Base-by-base conservation (phyloP, 1,140 invertebrate genomes). In the Aleiodes sp. region DNA sequence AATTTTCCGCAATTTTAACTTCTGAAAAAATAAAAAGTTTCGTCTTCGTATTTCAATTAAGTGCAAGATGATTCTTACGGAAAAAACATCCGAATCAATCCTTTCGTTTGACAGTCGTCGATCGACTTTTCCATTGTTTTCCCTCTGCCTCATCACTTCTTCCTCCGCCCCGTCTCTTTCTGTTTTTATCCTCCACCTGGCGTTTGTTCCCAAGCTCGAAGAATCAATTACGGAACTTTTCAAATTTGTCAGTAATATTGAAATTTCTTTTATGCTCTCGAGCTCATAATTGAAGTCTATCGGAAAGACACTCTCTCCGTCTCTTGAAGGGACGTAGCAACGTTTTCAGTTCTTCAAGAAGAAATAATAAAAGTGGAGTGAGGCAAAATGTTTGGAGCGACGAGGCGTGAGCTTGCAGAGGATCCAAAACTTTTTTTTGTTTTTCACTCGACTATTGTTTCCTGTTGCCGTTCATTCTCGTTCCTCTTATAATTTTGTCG, bases 171-270 rank as follows among this genome's bases (percentile, higher is more conserved):
- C 28, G 7, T 35, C 2, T 37, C 37, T 65, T 28, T 33, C 33
- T 70, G 65, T 64, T 73, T 73, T 70, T 63, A 67, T 65, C 21
- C 28, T 43, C 63, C 19, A 24, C 69, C 70, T 71, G 70, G 35
- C 69, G 70, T 70, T 75, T 73, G 70, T 76, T 76, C 72, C 72
- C 74, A 74, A 76, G 77, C 78, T 76, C 76, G 77, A 84, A 76
- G 78, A 85, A 85, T 85, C 84, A 86, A 85, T 85, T 86, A 85
- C 82, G 79, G 78, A 86, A 86, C 83, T 86, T 86, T 86, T 84
- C 83, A 83, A 85, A 85, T 84, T 86, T 84, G 82, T 84, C 83
- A 81, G 83, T 84, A 84, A 86, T 85, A 86, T 85, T 84, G 83
- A 86, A 85, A 86, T 86, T 84, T 84, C 84, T 84, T 86, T 85